Conservation (phyloP, 2,888 invertebrate genomes). For the Orchesella flavescens region DNA sequence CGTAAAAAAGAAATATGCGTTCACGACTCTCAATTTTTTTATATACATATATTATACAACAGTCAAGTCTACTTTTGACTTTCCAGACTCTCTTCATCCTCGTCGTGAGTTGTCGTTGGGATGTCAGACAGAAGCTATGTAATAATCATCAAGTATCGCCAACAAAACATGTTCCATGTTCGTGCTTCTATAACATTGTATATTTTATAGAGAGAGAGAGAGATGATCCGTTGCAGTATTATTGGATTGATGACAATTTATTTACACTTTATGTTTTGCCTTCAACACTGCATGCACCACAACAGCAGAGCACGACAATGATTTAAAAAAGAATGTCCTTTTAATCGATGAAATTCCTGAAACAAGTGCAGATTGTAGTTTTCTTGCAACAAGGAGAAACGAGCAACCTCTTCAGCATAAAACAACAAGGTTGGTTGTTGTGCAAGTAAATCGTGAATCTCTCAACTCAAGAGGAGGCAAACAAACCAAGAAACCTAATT, state of each 20-base stretch:
- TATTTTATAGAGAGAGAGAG: not conserved
- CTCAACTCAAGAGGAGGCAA: not conserved
- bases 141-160: conserved; percentile 31
- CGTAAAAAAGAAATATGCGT: conserved; percentile 43
- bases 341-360: conserved; percentile 54
- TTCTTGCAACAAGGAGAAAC: not conserved
- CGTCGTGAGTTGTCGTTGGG: conserved; percentile 13
- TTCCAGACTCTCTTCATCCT: too few species aligned
- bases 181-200: not conserved
- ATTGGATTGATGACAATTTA: conserved; percentile 31
- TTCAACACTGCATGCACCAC: not conserved
- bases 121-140: conserved; percentile 59
- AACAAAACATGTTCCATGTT: not conserved
- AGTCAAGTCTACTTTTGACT: too few species aligned
- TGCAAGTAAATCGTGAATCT: not conserved
- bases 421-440: not conserved
- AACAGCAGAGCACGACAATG: not conserved
- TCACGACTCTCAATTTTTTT: not conserved
- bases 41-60: too few species aligned
- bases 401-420: not conserved
- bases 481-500: not conserved
- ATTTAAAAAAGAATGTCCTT: conserved; percentile 1
- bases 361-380: conserved; percentile 47
- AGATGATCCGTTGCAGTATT: too few species aligned
- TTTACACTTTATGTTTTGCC: not conserved